Percentiles rank a stretch among this genome's conserved stretches.
Conservation (phyloP, 2,113 vertebrate species). For the Myiozetetes cayanensis region DNA sequence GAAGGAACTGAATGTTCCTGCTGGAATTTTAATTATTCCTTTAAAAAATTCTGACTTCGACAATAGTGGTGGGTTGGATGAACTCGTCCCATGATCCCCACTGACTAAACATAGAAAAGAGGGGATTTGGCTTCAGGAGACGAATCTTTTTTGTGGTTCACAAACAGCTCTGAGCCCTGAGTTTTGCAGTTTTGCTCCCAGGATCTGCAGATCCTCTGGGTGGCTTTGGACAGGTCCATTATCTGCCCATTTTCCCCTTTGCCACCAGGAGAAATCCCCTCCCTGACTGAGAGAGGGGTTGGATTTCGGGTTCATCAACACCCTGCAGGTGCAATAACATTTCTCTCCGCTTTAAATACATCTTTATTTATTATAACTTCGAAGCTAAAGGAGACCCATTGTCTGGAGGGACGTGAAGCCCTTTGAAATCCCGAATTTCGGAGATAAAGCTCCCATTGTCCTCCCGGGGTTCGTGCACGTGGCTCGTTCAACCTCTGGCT, state of each 20-base stretch:
- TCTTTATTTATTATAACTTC: background rate
- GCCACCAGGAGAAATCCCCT: background rate
- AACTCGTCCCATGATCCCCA: background rate
- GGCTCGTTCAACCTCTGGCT: background rate
- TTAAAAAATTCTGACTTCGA: background rate
- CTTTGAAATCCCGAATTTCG: background rate
- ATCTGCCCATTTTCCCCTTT: background rate
- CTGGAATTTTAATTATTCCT: background rate
- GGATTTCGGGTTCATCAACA: background rate
- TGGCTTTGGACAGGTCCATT: background rate
- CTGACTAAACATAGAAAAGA: background rate
- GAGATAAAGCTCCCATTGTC: background rate
- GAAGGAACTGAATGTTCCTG: background rate
- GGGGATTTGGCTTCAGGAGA: background rate
- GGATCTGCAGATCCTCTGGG: background rate
- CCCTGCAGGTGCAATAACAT: background rate
- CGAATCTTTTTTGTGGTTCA: background rate
- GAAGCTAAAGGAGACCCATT: rapidly evolving
- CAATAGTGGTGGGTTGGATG: background rate
- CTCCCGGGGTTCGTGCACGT: rapidly evolving
- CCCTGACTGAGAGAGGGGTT: background rate
- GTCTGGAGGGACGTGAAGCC: background rate
- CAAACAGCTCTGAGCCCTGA: background rate
- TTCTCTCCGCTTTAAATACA: background rate
- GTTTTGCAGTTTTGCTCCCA: background rate